Percentiles rank a stretch among this genome's conserved stretches.
Evolutionary conservation across 1,140 invertebrate species (phyloP).

Genomic region (Drosophila micromelanica): DNA sequence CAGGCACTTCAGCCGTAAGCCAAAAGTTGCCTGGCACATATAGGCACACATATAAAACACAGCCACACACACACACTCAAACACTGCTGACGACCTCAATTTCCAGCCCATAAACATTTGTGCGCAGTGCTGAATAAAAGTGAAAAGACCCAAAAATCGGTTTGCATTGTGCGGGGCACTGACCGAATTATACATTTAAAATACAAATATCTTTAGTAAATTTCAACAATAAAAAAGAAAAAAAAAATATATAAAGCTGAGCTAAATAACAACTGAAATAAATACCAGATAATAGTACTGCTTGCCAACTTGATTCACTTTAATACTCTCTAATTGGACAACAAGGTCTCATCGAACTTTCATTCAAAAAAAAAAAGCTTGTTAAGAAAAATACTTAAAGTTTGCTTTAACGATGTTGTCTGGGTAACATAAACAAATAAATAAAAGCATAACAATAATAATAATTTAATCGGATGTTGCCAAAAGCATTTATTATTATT

Average conservation of each 20-base stretch:
- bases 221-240: slow-evolving; percentile 14
- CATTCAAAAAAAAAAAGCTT: background rate
- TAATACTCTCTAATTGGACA: slow-evolving; percentile 58
- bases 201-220: slow-evolving; percentile 13
- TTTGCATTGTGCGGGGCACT: slow-evolving; percentile 62
- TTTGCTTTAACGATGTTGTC: background rate
- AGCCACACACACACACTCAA: slow-evolving; percentile 14
- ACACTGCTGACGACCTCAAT: slow-evolving; percentile 69
- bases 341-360: background rate
- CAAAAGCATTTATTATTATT: no score
- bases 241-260: slow-evolving; percentile 33
- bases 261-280: slow-evolving; percentile 34
- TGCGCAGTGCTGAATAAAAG: slow-evolving; percentile 46
- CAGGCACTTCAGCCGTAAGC: slow-evolving; percentile 68
- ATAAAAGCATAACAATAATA: no score
- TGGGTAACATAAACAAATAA: no score
- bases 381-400: background rate
- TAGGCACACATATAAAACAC: background rate
- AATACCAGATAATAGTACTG: slow-evolving; percentile 44
- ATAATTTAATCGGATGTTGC: no score
- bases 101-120: slow-evolving; percentile 67
- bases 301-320: background rate
- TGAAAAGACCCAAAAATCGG: slow-evolving; percentile 45
- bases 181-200: slow-evolving; percentile 57
- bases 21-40: slow-evolving; percentile 60